Base-by-base conservation (phyloP, 1,140 invertebrate species). In the Dendroctonus ponderosae region DNA sequence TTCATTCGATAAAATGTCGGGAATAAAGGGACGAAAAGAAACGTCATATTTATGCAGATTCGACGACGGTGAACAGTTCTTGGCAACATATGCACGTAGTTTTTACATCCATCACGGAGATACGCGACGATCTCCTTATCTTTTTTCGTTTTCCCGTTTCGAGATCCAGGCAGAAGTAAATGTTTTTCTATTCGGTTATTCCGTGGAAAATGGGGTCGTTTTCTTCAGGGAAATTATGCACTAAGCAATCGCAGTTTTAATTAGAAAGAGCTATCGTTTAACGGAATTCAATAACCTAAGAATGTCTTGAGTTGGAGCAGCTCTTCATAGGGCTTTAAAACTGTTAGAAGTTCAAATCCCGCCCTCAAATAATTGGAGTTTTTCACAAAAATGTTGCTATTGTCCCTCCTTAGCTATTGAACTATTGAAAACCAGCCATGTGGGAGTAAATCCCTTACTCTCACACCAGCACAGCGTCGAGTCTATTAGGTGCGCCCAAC, bases 31-130 rank as follows among this genome's bases (percentile, higher is more conserved):
- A 40, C 11, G 53, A 14, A 57, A 65, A 65, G 62, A 65, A 65
- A 57, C 53, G 62, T 65, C 53, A 65, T 57, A 65, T 65, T 65
- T 65, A 65, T 65, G 52, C 53, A 65, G 52, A 65, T 65, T 54
- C 41, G 5, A n/a, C 12, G 39, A 8, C 50, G 52, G 62, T 46
- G 52, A 57, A 57, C 52, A 48, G 52, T 57, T 65, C 53, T 65
- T 52, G 62, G 62, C 40, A 65, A 65, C 62, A 65, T 53, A 65
- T 65, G 62, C 62, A 65, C 62, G 62, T 65, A 65, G 51, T 65
- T 65, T 57, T 65, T 65, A 46, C 62, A 65, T 65, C 54, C 62
- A 65, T 65, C 53, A 65, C 44, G 39, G 12, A 37, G 62, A 65
- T 65, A 65, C 40, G 52, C 39, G 53, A 57, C 62, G 56, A 57